phyloP scores from a whole-genome alignment of 2,113 vertebrate species.

The Clarias gariepinus region DNA sequence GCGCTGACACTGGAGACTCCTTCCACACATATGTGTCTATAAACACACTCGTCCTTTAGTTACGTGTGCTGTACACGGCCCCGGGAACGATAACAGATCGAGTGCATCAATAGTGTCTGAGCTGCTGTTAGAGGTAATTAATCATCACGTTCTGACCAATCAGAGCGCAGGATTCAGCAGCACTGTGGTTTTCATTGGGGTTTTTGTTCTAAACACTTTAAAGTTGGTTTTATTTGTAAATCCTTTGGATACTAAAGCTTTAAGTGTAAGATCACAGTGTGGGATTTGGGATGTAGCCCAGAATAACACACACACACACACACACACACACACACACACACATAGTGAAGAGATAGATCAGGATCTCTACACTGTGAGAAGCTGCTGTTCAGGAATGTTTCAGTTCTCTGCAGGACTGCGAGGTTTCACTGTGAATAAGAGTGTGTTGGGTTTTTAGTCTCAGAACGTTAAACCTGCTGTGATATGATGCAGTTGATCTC shows the following conservation, averaged over 20 bases:
- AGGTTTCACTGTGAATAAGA: no score
- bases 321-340: conserved; percentile 1
- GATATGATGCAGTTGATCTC: no score
- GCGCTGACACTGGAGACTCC: no score
- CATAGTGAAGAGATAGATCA: neutral
- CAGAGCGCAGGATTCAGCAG: neutral
- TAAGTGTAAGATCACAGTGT: neutral
- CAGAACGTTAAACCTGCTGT: no score
- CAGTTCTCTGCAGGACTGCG: neutral
- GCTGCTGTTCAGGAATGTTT: neutral
- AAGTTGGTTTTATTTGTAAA: neutral
- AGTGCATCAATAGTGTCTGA: neutral
- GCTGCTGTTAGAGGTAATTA: neutral
- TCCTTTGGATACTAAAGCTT: neutral
- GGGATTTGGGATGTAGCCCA: neutral
- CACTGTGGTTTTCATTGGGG: neutral
- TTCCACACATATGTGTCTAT: no score
- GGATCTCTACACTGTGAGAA: neutral
- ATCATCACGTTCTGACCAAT: neutral
- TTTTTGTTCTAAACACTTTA: neutral
- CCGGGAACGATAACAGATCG: no score
- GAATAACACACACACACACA: neutral
- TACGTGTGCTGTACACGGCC: no score
- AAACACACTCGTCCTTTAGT: no score
- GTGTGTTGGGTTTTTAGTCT: no score